Evolutionary conservation across 1,140 invertebrate genomes (phyloP).

Genomic region (Tenebrio molitor): DNA sequence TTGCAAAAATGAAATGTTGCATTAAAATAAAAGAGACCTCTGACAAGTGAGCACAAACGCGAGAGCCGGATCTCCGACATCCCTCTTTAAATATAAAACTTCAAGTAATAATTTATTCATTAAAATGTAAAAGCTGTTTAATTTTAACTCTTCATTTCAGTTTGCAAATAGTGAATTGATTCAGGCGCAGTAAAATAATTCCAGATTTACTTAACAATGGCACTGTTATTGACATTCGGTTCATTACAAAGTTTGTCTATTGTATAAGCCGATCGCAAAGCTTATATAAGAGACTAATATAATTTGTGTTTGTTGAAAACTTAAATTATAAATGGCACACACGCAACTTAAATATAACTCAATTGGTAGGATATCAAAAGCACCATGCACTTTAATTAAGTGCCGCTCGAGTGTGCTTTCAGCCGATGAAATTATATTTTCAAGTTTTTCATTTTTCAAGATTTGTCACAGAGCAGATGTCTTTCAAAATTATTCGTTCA

Average conservation of each 20-base stretch:
- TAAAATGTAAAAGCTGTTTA: constrained; percentile 30
- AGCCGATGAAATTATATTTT: background rate
- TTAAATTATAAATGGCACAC: background rate
- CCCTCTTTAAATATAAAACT: constrained; percentile 29
- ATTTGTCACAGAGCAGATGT: too few species aligned
- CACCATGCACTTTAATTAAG: background rate
- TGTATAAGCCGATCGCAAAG: background rate
- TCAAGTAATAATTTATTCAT: constrained; percentile 28
- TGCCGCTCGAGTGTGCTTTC: too few species aligned
- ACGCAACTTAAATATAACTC: constrained; percentile 5
- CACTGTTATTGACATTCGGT: constrained; percentile 27
- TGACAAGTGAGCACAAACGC: background rate
- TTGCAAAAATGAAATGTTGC: too few species aligned
- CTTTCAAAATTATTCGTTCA: background rate
- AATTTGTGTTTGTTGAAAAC: constrained; percentile 1
- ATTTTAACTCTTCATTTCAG: constrained; percentile 28
- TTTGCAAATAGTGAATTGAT: constrained; percentile 23
- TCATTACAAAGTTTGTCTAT: constrained; percentile 30
- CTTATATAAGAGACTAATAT: constrained; percentile 19
- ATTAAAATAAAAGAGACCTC: background rate
- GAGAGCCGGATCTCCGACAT: background rate
- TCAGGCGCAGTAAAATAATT: constrained; percentile 17
- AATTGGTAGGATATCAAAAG: background rate
- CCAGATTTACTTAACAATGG: constrained; percentile 31
- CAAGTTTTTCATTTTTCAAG: background rate